Conservation (phyloP, 1,140 invertebrate genomes). For the Procambarus virginalis region DNA sequence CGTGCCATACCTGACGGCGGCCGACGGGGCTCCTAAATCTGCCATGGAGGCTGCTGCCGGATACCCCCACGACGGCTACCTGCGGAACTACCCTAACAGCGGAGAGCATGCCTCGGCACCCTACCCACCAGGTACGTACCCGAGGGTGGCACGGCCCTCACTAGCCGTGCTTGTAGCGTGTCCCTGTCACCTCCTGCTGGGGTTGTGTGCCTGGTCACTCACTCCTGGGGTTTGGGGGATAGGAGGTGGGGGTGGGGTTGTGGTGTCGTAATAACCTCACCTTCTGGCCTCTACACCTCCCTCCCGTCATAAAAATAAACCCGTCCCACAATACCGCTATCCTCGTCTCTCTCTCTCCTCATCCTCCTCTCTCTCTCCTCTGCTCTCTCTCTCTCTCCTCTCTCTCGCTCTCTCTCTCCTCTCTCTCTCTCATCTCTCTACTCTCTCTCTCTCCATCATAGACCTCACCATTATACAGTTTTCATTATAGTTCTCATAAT, state of each 20-base stretch:
- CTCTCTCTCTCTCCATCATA: no score
- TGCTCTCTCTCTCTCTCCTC: no score
- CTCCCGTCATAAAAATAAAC: conserved; percentile 26
- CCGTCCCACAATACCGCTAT: not conserved
- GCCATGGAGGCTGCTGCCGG: conserved; percentile 80
- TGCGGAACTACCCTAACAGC: conserved; percentile 84
- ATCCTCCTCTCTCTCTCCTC: no score
- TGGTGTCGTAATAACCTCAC: conserved; percentile 29
- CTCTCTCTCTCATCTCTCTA: no score
- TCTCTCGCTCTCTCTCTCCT: no score
- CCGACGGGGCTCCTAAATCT: conserved; percentile 74
- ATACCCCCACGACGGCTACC: conserved; percentile 85
- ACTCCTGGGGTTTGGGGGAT: not conserved
- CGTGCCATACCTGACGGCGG: conserved; percentile 76
- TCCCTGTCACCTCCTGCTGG: not conserved
- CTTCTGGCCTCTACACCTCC: conserved; percentile 23
- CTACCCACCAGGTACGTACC: conserved; percentile 84
- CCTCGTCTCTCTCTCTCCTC: not conserved
- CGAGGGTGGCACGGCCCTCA: conserved; percentile 2
- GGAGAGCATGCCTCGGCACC: conserved; percentile 84
- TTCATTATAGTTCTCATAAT: no score
- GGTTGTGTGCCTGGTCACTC: not conserved
- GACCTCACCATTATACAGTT: no score
- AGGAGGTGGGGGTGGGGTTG: conserved; percentile 3
- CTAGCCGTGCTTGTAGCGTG: not conserved